Evolutionary conservation across 2,113 vertebrate species (phyloP), one percentile per base, ranked within the genome.

Genomic region (Pygoscelis antarcticus): DNA sequence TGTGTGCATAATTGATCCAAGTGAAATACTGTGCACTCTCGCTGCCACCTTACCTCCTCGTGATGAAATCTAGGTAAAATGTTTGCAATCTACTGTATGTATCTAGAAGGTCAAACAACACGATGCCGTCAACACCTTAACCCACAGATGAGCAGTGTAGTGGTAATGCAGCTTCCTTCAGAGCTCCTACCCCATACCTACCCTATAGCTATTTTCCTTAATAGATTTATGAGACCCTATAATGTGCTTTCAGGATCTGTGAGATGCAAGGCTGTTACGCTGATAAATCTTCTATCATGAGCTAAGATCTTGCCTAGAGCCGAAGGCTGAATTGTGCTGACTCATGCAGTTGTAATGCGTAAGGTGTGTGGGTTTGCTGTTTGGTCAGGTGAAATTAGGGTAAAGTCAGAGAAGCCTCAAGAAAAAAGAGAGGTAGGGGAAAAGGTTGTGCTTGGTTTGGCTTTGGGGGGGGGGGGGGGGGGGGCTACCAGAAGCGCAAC

Each of bases 51-150:
- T 90, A 29, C 70, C 78, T 90, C 49, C 70, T 82, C 3, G 2
- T 94, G 87, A 77, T 90, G 89, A 95, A 96, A 92, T 90, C 78
- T 74, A 58, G 70, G 66, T 89, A 58, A 83, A 93, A 85, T 11
- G 27, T 76, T 83, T 82, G 66, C 2, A 3, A 65, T 93, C 84
- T 79, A 7, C 34, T 76, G 2, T 42, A 5, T 32, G 25, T 87
- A 47, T 91, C 90, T 83, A 54, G 49, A 87, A 95, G n/a, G 90
- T 90, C 61, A 54, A 64, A 80, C 61, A 77, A 21, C 27, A 8
- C 4, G 27, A 54, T 90, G 66, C 47, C 7, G 16, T 93, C 58
- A 40, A 49, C n/a, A 54, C n/a, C 66, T 91, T 64, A 79, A 69
- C 82, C 34, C 75, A 32, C 27, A 21, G 58, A 46, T 74, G 62